Evolutionary conservation across 1,140 invertebrate genomes (phyloP).

Genomic region (Ditylenchus dipsaci): DNA sequence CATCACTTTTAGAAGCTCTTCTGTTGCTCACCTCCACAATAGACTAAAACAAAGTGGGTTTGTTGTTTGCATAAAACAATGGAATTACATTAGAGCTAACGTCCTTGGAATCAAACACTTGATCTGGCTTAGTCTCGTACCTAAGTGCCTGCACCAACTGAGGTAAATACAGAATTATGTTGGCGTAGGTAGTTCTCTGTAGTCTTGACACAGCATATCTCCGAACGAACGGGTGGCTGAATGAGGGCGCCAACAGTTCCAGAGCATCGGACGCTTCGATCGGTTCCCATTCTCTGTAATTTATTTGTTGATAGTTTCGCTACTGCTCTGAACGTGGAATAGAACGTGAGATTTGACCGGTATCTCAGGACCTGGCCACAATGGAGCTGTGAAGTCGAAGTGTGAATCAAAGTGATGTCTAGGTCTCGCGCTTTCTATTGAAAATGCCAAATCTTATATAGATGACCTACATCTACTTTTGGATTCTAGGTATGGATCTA

Average conservation of each 20-base stretch:
- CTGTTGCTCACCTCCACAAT: background rate
- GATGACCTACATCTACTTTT: no score
- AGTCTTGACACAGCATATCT: conserved; percentile 87
- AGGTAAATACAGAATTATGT: conserved; percentile 84
- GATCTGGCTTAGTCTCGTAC: conserved; percentile 69
- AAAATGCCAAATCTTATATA: no score
- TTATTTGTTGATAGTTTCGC: no score
- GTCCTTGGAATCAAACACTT: conserved; percentile 6
- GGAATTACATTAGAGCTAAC: background rate
- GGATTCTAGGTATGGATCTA: no score
- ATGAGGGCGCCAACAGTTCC: conserved; percentile 82
- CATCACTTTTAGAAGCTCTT: background rate
- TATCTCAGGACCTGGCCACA: no score
- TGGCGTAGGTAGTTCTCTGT: conserved; percentile 60
- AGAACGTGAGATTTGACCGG: no score
- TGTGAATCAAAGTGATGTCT: no score
- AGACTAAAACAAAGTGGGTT: background rate
- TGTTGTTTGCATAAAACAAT: background rate
- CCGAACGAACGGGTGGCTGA: conserved; percentile 81
- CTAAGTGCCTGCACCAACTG: conserved; percentile 96
- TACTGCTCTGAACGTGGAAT: no score
- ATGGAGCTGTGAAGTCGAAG: no score
- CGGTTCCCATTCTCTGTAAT: conserved; percentile 71
- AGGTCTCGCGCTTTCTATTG: no score
- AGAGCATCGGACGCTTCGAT: conserved; percentile 96